Evolutionary conservation across 2,888 invertebrate species (phyloP), one percentile per base, ranked within the genome.

Genomic region (Apamea epomidion): DNA sequence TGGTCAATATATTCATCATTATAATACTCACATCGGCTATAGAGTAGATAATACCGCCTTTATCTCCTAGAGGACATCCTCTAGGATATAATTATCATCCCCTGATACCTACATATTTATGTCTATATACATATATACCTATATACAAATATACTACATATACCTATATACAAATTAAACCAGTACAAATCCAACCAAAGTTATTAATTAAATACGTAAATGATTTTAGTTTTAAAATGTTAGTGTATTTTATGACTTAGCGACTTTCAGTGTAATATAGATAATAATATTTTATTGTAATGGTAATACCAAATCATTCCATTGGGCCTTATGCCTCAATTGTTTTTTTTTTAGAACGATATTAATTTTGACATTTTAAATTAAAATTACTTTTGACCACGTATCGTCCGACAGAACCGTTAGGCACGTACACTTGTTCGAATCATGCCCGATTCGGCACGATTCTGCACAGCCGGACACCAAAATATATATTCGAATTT

Each of bases 261-360:
- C 73, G 64, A 76, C 37, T 74, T 87, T 48, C 77, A 74, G 88
- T 86, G 85, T 86, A 85, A 85, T 80, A 84, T 88, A 80, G 76
- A 74, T 73, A 32, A 73, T 88, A 78, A 45, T 77, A 25, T 85
- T 73, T 76, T 78, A 60, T 74, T 62, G 45, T 85, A 69, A 54
- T 87, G 18, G 62, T 82, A 80, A 58, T 70, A 72, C 42, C n/a
- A 42, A 83, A 78, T 78, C 87, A 88, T 88, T 87, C 87, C 87
- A 77, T 51, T 64, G 62, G 29, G 45, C 54, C 21, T 51, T 14
- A 68, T 25, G 58, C 64, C 78, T 74, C 78, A 74, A 76, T 73
- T 64, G 64, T 51, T 60, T 67, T 29, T 48, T 48, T 62, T 77
- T 60, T 37, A 5, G 10, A 29, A 51, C 12, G 25, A 48, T 25